phyloP scores from a whole-genome alignment of 2,113 vertebrate species.

The Proteles cristata region DNA sequence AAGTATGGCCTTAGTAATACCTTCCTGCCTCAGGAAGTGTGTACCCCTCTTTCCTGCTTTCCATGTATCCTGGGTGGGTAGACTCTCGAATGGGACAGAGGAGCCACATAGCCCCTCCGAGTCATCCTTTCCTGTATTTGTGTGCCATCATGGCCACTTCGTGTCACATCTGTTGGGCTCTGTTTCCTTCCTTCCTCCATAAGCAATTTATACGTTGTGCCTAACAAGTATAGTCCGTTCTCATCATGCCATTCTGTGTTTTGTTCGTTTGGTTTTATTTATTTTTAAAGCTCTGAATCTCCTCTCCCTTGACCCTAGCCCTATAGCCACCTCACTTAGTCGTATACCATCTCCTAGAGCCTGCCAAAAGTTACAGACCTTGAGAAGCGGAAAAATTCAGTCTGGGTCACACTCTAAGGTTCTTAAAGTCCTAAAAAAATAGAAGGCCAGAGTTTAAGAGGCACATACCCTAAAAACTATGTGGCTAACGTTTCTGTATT shows the following conservation, averaged over 20 bases:
- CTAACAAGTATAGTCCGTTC: not conserved
- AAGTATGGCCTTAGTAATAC: not conserved
- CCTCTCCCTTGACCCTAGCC: not conserved
- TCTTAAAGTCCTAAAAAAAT: not conserved
- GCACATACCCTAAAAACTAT: not conserved
- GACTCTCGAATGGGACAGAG: not conserved
- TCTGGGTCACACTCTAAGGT: not conserved
- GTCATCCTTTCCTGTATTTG: not conserved
- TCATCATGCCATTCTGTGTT: not conserved
- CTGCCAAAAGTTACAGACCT: not conserved
- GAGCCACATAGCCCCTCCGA: not conserved
- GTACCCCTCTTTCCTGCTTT: not conserved
- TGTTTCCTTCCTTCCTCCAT: slow-evolving; percentile 37
- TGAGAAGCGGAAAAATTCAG: not conserved
- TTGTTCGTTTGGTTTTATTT: not conserved
- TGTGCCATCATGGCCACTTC: not conserved
- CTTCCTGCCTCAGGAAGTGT: not conserved
- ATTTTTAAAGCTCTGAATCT: not conserved
- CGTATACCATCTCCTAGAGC: not conserved
- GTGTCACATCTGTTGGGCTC: slow-evolving; percentile 19
- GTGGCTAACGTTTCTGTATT: not conserved
- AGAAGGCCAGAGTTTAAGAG: not conserved
- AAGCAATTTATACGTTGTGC: not conserved
- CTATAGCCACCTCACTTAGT: not conserved
- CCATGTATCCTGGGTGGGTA: not conserved